These are phyloP conservation scores for Myathropa florea DNA, from an alignment of 2,888 invertebrate species.

Conservation along the genomic window DNA sequence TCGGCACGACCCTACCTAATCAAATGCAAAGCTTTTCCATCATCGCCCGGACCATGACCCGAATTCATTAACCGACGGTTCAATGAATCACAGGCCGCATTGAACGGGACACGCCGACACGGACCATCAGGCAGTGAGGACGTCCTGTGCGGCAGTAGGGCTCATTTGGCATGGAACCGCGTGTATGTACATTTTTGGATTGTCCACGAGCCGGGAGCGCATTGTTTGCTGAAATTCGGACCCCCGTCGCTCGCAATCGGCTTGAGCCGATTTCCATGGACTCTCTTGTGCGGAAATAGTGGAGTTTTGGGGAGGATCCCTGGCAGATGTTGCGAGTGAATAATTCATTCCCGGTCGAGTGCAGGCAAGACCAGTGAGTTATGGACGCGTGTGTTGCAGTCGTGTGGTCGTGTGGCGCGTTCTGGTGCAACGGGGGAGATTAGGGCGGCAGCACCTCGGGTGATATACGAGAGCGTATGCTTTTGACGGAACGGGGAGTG, in stretches of 20 bases:
- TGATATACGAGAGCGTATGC: too few species aligned
- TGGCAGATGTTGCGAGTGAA: too few species aligned
- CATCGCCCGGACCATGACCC: neutral
- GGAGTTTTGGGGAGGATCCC: too few species aligned
- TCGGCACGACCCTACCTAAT: constrained; percentile 7
- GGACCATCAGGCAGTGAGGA: neutral
- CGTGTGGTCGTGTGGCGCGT: too few species aligned
- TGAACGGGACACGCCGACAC: too few species aligned
- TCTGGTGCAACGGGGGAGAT: too few species aligned
- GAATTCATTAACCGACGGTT: neutral
- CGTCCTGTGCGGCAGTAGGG: neutral
- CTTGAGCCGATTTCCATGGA: neutral
- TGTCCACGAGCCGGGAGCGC: neutral
- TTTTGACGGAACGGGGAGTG: too few species aligned
- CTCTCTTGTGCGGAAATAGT: too few species aligned
- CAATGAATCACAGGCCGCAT: neutral
- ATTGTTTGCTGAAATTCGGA: neutral
- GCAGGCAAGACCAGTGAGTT: too few species aligned
- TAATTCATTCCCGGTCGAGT: too few species aligned
- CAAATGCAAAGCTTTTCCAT: constrained; percentile 9
- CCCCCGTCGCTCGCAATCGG: neutral
- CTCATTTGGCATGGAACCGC: neutral
- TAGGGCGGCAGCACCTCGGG: too few species aligned
- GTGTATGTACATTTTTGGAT: neutral
- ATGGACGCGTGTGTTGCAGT: too few species aligned